A percentile compares a stretch with the other conserved stretches of the same genome.
Evolutionary conservation across 2,888 invertebrate genomes (phyloP).

Genomic region (Drepanosiphum platanoidis): DNA sequence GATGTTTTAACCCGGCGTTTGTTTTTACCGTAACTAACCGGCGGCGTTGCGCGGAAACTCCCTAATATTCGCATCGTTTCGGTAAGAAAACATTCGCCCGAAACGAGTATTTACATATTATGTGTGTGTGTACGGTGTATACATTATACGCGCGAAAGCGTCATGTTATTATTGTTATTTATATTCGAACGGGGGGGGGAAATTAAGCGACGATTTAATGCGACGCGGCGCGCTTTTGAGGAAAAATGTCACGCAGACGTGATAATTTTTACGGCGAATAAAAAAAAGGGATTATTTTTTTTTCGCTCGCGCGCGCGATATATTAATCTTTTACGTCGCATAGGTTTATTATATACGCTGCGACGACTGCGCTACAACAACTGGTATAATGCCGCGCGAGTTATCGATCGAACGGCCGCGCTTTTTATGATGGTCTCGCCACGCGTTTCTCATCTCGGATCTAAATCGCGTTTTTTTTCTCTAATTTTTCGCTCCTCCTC

Average conservation of each 20-base stretch:
- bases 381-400: no score
- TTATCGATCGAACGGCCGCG: not conserved
- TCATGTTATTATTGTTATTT: not conserved
- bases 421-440: not conserved
- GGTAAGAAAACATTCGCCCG: no score
- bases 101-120: no score
- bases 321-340: not conserved
- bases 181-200: not conserved
- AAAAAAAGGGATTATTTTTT: not conserved
- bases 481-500: not conserved
- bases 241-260: not conserved
- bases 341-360: no score
- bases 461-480: not conserved
- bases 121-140: no score
- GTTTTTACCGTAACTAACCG: no score
- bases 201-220: not conserved
- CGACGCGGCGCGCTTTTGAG: not conserved
- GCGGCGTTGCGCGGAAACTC: no score
- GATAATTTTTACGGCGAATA: not conserved
- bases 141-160: not conserved
- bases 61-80: no score
- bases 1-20: no score
- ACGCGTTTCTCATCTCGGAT: not conserved
- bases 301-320: not conserved
- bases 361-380: no score